Conservation (phyloP, 2,113 vertebrate species). For the Trinectes maculatus region DNA sequence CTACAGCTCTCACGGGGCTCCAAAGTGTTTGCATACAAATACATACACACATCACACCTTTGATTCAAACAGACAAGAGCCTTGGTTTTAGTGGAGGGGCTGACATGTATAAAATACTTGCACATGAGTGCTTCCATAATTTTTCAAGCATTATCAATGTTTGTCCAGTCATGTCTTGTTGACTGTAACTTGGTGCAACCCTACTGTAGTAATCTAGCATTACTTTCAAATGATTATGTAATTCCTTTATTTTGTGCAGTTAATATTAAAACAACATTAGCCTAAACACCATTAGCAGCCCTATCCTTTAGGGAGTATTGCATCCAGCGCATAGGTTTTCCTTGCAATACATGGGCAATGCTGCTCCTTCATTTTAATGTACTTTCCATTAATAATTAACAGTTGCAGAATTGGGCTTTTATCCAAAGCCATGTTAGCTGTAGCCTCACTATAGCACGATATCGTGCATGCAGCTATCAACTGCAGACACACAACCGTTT, state of each 20-base stretch:
- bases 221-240: too few species aligned
- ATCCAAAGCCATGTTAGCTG: background rate
- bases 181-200: background rate
- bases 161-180: background rate
- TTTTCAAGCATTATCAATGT: too few species aligned
- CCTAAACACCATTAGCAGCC: too few species aligned
- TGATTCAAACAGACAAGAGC: background rate
- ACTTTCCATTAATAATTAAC: background rate
- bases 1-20: background rate
- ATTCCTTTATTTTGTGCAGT: too few species aligned
- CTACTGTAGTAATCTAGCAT: too few species aligned
- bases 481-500: too few species aligned
- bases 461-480: background rate
- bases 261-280: too few species aligned
- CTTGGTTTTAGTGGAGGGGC: background rate
- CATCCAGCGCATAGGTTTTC: too few species aligned
- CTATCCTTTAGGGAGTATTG: too few species aligned
- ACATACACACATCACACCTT: background rate
- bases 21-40: slow-evolving; percentile 9
- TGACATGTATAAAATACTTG: too few species aligned
- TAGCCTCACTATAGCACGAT: background rate
- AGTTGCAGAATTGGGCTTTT: background rate
- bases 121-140: too few species aligned
- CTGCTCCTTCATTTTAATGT: background rate
- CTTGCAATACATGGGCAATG: background rate